Evolutionary conservation across 1,140 invertebrate genomes (phyloP).

Genomic region (Cryptotermes secundus): DNA sequence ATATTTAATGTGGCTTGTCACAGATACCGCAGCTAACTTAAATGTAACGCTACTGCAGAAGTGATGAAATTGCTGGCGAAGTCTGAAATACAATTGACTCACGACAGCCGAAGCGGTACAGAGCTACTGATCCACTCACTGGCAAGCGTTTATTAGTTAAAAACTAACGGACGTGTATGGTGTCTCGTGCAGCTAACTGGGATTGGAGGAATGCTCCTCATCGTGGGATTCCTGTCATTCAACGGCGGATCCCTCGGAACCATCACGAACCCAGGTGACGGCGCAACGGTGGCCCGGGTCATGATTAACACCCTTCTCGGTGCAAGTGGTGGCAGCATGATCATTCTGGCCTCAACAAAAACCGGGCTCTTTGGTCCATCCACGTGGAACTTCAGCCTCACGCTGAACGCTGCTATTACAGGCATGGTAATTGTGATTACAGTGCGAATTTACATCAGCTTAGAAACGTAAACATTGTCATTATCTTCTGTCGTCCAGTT

Average conservation of each 20-base stretch:
- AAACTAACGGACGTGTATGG: too few species aligned
- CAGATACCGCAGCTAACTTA: too few species aligned
- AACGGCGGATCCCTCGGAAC: conserved; percentile 57
- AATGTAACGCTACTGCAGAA: too few species aligned
- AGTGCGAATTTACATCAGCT: too few species aligned
- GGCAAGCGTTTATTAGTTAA: too few species aligned
- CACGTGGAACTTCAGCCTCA: conserved; percentile 53
- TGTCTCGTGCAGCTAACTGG: conserved; percentile 50
- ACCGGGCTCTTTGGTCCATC: conserved; percentile 32
- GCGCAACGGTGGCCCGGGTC: conserved; percentile 47
- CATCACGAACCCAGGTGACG: conserved; percentile 52
- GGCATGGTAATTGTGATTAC: conserved; percentile 51
- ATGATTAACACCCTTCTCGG: conserved; percentile 58
- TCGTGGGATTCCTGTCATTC: conserved; percentile 62
- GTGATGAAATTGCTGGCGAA: too few species aligned
- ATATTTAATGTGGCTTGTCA: too few species aligned
- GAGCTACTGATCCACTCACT: too few species aligned
- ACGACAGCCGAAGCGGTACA: too few species aligned
- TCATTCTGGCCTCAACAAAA: conserved; percentile 46
- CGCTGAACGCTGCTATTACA: conserved; percentile 57
- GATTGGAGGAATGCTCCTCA: conserved; percentile 58
- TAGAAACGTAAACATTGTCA: too few species aligned
- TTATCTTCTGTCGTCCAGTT: too few species aligned
- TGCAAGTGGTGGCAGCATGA: conserved; percentile 52
- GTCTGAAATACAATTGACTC: too few species aligned